Evolutionary conservation across 2,888 invertebrate species (phyloP), one percentile per base, ranked within the genome.

Genomic region (Endotricha flammealis): DNA sequence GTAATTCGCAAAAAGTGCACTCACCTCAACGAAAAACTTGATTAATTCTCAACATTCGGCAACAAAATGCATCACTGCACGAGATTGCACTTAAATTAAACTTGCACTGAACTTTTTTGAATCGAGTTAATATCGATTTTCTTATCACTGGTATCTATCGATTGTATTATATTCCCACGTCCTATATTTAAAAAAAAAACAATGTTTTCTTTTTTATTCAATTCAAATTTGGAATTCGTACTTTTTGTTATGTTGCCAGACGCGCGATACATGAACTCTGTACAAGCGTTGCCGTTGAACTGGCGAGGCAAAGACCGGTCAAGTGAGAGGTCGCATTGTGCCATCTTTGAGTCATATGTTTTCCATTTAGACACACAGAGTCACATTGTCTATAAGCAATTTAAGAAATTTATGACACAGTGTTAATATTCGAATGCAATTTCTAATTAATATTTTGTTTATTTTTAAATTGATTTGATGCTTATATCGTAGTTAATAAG

Each of bases 11-110:
- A 63, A 62, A 50, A 42, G 32, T 41, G 60, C 42, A 71, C 81
- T 78, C 64, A 82, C 85, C 83, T 78, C 68, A 72, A 51, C 53
- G 57, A 59, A 57, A 77, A 77, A 75, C 64, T 64, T 62, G 69
- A 74, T 76, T 76, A 69, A 50, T 62, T 56, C 57, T 54, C 60
- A 53, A 64, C 61, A 72, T 74, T 63, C 60, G 51, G 57, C 59
- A 67, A 58, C 63, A 65, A 54, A 57, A 48, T 73, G 70, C 81
- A 80, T 78, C 75, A 72, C 76, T 62, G 51, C 67, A 74, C 65
- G 47, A 58, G 62, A 41, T n/a, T n/a, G n/a, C n/a, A n/a, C n/a
- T n/a, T n/a, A n/a, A n/a, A n/a, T n/a, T n/a, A n/a, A 27, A 31
- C 24, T 36, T 30, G 42, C 51, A 53, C 50, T 45, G 30, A 44